These are phyloP conservation scores for Nothura maculosa DNA, from an alignment of 2,797 vertebrate species.

Conservation along the genomic window DNA sequence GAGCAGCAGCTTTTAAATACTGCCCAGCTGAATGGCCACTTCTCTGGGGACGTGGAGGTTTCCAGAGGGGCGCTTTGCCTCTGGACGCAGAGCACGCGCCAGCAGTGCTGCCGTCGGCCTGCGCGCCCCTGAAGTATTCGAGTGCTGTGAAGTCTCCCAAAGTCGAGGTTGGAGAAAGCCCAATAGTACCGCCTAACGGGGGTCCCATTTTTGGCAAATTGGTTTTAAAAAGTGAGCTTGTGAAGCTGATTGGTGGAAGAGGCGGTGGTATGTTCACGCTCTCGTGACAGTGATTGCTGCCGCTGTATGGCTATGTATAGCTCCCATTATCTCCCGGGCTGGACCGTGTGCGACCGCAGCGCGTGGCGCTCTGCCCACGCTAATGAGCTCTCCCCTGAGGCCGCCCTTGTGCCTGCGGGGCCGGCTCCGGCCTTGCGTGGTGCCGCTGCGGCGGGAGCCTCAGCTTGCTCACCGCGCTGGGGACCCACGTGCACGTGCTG, in stretches of 20 bases:
- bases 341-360: conserved; percentile 47
- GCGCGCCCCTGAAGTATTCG: no score
- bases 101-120: fast-evolving
- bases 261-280: conserved; percentile 40
- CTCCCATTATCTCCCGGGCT: conserved; percentile 52
- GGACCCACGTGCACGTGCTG: background rate
- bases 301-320: conserved; percentile 68
- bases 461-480: background rate
- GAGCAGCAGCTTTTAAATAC: background rate
- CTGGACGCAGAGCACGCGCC: background rate
- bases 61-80: background rate
- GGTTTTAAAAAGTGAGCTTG: background rate
- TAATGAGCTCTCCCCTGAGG: conserved; percentile 57
- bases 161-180: background rate
- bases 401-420: conserved; percentile 17
- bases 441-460: conserved; percentile 21
- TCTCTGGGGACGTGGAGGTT: fast-evolving
- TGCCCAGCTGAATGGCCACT: background rate
- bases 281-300: conserved; percentile 24
- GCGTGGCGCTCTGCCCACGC: conserved; percentile 41
- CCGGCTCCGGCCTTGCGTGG: background rate
- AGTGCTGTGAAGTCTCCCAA: background rate
- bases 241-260: background rate
- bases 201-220: background rate
- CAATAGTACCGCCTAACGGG: background rate